Base-by-base conservation (phyloP, 2,797 vertebrate genomes). In the Siniperca undulata region DNA sequence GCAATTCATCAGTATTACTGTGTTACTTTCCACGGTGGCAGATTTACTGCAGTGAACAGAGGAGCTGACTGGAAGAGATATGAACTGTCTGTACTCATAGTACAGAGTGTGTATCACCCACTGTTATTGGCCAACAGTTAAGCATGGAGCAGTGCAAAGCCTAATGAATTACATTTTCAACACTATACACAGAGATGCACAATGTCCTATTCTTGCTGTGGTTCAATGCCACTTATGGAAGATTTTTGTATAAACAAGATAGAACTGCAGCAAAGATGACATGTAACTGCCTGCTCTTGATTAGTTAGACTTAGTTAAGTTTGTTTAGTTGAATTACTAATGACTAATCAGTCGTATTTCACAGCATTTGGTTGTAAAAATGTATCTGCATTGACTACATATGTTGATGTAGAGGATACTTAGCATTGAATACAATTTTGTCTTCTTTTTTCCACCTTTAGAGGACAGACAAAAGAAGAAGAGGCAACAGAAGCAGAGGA, bases 391-490 rank as follows among this genome's bases (percentile, higher is more conserved):
- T 13, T 65, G 38, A 48, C 22, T n/a, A 16, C 5, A 36, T 56
- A 34, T 59, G 42, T 30, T 70, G 10, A 60, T 65, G 46, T 36
- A 38, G 24, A 38, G 13, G 40, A 12, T 40, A 65, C 30, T 48
- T n/a, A 2, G 20, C 52, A 34, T 1, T 27, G 2, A 36, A 30
- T 22, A 34, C 2, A n/a, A 22, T 40, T 68, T 60, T 73, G 14
- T 76, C 9, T 7, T 56, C 10, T 55, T 12, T 73, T 73, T 40
- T 44, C 19, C 50, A 60, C 68, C 14, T 89, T 70, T 89, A 99
- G 98, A 99, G 90, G 97, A 98, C 69, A 94, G 92, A 76, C 90
- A 91, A 92, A 97, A 98, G 94, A 98, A 96, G 90, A 95, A 94
- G 93, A 97, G 90, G 85, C 93, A 95, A 56, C 95, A 97, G 88